Conservation (phyloP, 2,113 vertebrate genomes). For the Gallinago undulata region DNA sequence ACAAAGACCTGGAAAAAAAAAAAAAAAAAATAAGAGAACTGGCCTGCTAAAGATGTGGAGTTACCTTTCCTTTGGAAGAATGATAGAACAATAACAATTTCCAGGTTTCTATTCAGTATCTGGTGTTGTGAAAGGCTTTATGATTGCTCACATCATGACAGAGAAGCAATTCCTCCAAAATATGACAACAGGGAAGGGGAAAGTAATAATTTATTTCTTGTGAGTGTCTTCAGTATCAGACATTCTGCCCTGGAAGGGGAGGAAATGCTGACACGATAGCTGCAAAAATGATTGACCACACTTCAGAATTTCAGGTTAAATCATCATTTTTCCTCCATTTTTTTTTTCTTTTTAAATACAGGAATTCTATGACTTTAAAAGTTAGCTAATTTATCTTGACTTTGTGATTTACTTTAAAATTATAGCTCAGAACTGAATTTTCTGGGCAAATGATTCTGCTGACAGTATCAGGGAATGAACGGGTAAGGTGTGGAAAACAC, state of each 20-base stretch:
- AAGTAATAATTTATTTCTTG: not conserved
- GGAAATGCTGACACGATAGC: not conserved
- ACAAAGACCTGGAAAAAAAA: not conserved
- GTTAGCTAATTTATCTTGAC: not conserved
- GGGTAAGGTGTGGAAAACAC: not conserved
- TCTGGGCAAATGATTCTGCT: not conserved
- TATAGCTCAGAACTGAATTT: not conserved
- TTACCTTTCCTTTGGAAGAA: not conserved
- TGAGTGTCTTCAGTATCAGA: not conserved
- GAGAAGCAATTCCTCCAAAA: not conserved
- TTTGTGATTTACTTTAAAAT: not conserved
- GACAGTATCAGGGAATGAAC: not conserved
- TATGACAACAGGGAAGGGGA: not conserved
- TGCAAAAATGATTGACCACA: not conserved
- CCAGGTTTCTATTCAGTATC: not conserved
- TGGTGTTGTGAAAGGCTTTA: not conserved
- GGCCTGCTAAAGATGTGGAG: accelerated
- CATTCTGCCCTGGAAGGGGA: not conserved
- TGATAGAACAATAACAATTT: not conserved
- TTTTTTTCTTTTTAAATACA: not conserved
- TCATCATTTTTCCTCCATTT: not conserved
- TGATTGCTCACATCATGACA: not conserved
- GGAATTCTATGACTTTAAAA: not conserved
- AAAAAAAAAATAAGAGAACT: not conserved
- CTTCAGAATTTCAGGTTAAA: not conserved